Conservation (phyloP, 2,888 invertebrate species). For the Heliconius hortense region DNA sequence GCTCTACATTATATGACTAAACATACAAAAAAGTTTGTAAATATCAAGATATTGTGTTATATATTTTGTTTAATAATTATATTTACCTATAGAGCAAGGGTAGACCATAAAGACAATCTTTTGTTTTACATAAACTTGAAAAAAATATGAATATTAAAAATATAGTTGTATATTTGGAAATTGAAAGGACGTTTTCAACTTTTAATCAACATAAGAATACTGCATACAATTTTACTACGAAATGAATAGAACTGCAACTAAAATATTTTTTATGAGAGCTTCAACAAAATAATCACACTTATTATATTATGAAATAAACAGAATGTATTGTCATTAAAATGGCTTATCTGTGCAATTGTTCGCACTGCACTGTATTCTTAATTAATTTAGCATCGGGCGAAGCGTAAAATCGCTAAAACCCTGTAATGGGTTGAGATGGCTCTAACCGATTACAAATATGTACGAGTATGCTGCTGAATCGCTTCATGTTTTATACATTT, state of each 20-base stretch:
- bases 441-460: slow-evolving; percentile 39
- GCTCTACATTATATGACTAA: background rate
- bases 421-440: slow-evolving; percentile 51
- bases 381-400: slow-evolving; percentile 48
- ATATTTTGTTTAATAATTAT: background rate
- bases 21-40: background rate
- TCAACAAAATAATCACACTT: background rate
- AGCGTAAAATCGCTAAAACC: slow-evolving; percentile 48
- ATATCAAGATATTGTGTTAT: background rate
- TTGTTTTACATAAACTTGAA: too few species aligned
- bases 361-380: slow-evolving; percentile 43
- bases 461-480: slow-evolving; percentile 32
- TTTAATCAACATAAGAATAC: too few species aligned
- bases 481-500: background rate
- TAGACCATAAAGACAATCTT: background rate
- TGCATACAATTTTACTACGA: too few species aligned
- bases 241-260: too few species aligned
- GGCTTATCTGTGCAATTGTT: slow-evolving; percentile 36
- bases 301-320: background rate
- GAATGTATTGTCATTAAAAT: background rate
- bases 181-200: too few species aligned
- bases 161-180: too few species aligned
- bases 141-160: too few species aligned
- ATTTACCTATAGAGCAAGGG: background rate
- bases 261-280: background rate